Conservation (phyloP, 2,888 invertebrate species). For the Rhagonycha lutea region DNA sequence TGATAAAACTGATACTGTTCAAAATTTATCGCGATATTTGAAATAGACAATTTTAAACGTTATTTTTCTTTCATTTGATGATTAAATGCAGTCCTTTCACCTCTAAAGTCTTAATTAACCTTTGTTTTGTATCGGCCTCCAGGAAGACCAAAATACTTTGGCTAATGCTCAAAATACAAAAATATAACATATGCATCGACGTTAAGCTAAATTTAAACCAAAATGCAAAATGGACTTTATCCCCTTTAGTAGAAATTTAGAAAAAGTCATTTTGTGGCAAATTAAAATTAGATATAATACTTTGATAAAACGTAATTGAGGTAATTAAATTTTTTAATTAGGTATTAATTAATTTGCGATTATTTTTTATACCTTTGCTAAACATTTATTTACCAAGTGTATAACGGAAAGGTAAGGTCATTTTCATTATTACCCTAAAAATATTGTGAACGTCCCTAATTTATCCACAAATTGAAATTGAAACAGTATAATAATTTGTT, state of each 20-base stretch:
- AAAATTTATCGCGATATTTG: neutral
- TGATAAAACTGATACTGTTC: neutral
- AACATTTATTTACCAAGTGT: neutral
- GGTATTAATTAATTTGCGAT: neutral
- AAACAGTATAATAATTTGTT: neutral
- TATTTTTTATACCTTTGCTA: neutral
- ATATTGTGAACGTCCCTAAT: neutral
- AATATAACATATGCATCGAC: neutral
- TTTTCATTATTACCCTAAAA: neutral
- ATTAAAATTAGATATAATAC: neutral
- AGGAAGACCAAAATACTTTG: slow-evolving; percentile 2
- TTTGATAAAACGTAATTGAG: neutral
- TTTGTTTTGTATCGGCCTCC: neutral
- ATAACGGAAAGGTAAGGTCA: neutral
- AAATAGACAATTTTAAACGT: neutral
- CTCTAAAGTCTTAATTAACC: neutral
- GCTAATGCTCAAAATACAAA: neutral
- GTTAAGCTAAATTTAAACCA: neutral
- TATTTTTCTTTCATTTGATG: neutral
- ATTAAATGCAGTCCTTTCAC: neutral
- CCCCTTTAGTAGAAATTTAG: neutral
- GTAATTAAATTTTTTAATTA: neutral
- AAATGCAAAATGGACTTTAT: slow-evolving; percentile 4
- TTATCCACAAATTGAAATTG: no score
- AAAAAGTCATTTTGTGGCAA: neutral